Base-by-base conservation (phyloP, 2,113 vertebrate genomes). In the Clinocottus analis region DNA sequence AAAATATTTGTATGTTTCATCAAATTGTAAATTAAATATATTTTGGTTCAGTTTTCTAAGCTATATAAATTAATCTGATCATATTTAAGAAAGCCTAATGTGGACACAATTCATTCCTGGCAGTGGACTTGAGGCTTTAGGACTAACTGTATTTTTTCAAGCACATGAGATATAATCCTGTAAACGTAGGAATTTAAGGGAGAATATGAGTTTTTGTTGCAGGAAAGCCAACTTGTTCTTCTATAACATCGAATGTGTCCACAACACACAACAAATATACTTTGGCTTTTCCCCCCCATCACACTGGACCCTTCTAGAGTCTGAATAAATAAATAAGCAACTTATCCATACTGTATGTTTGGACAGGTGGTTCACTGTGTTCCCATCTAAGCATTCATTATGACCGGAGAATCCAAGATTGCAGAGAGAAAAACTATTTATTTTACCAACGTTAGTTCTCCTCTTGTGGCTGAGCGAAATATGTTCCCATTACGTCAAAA, bases 341-440 rank as follows among this genome's bases (percentile, higher is more conserved):
- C 77, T 85, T 43, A 23, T 61, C 70, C 55, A 81, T 33, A 33
- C 33, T 33, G 33, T 82, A 84, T 91, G 86, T 93, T 93, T 91
- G 75, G 82, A 94, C 90, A 93, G 91, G 91, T 93, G 91, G 29
- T n/a, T n/a, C n/a, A n/a, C n/a, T n/a, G n/a, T n/a, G n/a, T n/a
- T n/a, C n/a, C n/a, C n/a, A n/a, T n/a, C n/a, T n/a, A n/a, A n/a
- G n/a, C n/a, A n/a, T n/a, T n/a, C n/a, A n/a, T n/a, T n/a, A 74
- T 53, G 53, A 71, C 74, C 77, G 79, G 70, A 82, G 74, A 88
- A 88, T 85, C 81, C 76, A 84, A 69, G 71, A 67, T n/a, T 41
- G 61, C 51, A 35, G 39, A 45, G 58, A 75, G 82, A 68, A 78
- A 84, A 87, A 73, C 39, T 64, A 35, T 66, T 63, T 65, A 45